These are phyloP conservation scores for Varanus komodoensis DNA, from an alignment of 2,113 vertebrate genomes.

Conservation along the genomic window DNA sequence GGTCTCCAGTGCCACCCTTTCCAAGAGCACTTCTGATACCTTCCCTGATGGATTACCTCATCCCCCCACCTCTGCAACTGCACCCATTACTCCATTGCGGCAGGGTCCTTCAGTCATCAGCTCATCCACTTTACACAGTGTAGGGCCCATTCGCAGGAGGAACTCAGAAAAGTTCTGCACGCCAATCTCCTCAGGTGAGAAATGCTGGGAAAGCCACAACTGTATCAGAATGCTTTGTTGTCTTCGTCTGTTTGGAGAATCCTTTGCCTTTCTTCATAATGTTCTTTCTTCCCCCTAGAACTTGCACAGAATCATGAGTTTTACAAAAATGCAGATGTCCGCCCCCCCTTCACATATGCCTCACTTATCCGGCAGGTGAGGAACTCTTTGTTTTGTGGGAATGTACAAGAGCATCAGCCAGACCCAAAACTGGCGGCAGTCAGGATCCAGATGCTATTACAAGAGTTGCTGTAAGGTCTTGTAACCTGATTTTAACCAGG, in stretches of 20 bases:
- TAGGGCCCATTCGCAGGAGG: conserved; percentile 92
- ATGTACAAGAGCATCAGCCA: neutral
- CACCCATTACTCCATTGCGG: conserved; percentile 94
- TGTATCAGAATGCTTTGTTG: neutral
- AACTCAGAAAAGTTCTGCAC: conserved; percentile 99
- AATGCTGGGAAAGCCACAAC: neutral
- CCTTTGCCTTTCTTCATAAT: neutral
- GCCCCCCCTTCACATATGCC: conserved; percentile 98
- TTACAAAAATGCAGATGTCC: conserved; percentile 98
- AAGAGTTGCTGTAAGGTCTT: neutral
- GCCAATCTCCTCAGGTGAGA: conserved; percentile 96
- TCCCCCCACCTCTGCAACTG: conserved; percentile 94
- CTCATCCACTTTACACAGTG: conserved; percentile 91
- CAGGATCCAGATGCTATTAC: neutral
- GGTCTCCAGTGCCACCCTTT: conserved; percentile 88
- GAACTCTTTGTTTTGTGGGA: accelerated
- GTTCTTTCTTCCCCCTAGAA: conserved; percentile 76
- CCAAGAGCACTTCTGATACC: conserved; percentile 93
- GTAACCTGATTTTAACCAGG: neutral
- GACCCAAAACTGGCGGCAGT: neutral
- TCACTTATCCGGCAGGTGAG: conserved; percentile 99
- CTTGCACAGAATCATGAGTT: conserved; percentile 99
- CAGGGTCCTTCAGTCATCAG: conserved; percentile 96
- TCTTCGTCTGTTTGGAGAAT: accelerated
- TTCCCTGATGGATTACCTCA: conserved; percentile 95